These are phyloP conservation scores for Gopherus flavomarginatus DNA, from an alignment of 2,113 vertebrate species.

Conservation along the genomic window DNA sequence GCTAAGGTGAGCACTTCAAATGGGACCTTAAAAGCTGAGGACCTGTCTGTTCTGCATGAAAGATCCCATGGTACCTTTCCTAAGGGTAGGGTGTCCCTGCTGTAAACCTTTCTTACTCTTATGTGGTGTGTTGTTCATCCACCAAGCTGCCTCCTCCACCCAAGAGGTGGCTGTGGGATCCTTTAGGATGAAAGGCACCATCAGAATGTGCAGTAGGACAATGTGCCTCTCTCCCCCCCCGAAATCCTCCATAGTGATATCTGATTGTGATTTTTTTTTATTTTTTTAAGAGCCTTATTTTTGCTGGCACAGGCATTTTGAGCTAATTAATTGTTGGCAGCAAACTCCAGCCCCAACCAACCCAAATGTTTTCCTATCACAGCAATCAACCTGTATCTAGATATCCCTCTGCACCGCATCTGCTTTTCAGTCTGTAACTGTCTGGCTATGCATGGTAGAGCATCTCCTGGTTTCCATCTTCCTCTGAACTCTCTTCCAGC, in stretches of 20 bases:
- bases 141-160: neutral
- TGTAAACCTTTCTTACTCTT: neutral
- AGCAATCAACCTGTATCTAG: constrained; percentile 40
- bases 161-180: neutral
- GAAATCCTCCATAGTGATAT: neutral
- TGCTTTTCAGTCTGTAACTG: neutral
- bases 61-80: neutral
- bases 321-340: constrained; percentile 29
- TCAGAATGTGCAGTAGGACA: neutral
- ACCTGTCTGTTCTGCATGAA: fast-evolving
- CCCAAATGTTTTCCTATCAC: constrained; percentile 33
- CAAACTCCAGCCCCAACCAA: neutral
- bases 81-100: fast-evolving
- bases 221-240: neutral
- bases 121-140: neutral
- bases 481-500: neutral
- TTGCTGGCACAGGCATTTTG: neutral
- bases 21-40: neutral
- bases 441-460: neutral
- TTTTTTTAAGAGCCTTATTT: neutral
- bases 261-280: neutral
- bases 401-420: constrained; percentile 32
- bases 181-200: neutral
- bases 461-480: neutral
- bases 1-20: fast-evolving